Conservation (phyloP, 2,113 vertebrate genomes). For the Cololabis saira region DNA sequence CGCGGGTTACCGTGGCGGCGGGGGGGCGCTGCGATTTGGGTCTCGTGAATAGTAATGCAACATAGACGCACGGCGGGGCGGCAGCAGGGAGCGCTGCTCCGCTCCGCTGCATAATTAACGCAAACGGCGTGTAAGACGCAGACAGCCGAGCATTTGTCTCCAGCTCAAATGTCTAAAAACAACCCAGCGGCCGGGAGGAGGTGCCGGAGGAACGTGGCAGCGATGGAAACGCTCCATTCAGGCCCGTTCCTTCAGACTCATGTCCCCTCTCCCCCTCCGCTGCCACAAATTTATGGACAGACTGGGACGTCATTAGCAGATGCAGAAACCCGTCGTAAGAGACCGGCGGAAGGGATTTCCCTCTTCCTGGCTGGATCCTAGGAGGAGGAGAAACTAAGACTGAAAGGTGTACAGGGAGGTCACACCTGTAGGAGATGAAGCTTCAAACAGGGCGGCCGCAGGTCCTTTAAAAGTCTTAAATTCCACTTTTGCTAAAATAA, state of each 20-base stretch:
- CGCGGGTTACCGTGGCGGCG: constrained; percentile 20
- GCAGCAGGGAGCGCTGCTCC: constrained; percentile 54
- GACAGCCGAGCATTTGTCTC: not conserved
- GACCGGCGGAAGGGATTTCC: constrained; percentile 52
- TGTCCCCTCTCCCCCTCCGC: constrained; percentile 45
- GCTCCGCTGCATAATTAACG: constrained; percentile 74
- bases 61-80: constrained; percentile 20
- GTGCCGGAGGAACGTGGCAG: not conserved
- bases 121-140: constrained; percentile 33
- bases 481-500: too few relatives aligned
- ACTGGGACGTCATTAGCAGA: constrained; percentile 75
- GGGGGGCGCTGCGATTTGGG: constrained; percentile 35
- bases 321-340: constrained; percentile 44
- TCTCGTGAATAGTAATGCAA: constrained; percentile 57
- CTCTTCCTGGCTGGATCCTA: not conserved
- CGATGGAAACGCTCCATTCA: constrained; percentile 54
- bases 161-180: not conserved
- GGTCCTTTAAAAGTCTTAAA: too few relatives aligned
- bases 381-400: not conserved
- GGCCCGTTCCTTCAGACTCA: constrained; percentile 41
- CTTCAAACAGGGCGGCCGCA: too few relatives aligned
- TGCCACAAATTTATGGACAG: constrained; percentile 74
- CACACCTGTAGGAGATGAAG: too few relatives aligned
- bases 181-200: constrained; percentile 13
- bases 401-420: not conserved